Evolutionary conservation across 2,888 invertebrate genomes (phyloP).

Genomic region (Heliothis peltigera): DNA sequence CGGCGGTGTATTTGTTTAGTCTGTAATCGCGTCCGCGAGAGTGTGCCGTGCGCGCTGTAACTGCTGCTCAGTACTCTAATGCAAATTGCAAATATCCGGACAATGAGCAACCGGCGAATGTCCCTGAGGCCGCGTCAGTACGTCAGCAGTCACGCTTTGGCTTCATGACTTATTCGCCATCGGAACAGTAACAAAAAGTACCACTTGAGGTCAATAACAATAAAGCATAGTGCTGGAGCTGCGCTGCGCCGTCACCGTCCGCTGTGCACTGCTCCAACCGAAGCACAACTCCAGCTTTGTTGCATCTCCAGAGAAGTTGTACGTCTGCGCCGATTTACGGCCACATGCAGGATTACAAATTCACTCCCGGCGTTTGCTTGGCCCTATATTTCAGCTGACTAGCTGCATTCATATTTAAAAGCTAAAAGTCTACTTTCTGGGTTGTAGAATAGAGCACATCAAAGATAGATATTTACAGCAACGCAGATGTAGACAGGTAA

Average conservation of each 20-base stretch:
- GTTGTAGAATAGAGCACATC: background rate
- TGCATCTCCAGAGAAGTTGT: slow-evolving; percentile 10
- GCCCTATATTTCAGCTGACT: slow-evolving; percentile 15
- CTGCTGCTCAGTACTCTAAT: too few relatives aligned
- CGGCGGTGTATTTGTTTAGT: too few relatives aligned
- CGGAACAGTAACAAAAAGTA: too few relatives aligned
- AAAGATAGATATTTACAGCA: too few relatives aligned
- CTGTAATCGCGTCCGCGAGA: too few relatives aligned
- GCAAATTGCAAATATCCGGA: too few relatives aligned
- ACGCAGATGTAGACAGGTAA: too few relatives aligned
- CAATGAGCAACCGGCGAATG: too few relatives aligned
- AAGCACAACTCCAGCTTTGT: slow-evolving; percentile 16
- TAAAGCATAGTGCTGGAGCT: background rate
- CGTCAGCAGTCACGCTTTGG: too few relatives aligned
- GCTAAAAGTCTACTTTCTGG: background rate
- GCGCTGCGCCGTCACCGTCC: background rate
- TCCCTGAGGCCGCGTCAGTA: too few relatives aligned
- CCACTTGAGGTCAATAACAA: background rate
- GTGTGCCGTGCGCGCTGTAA: too few relatives aligned
- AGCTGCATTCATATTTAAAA: slow-evolving; percentile 1
- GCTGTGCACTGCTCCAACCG: background rate
- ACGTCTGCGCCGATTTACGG: slow-evolving; percentile 14
- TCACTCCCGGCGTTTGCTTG: slow-evolving; percentile 6
- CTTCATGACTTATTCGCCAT: too few relatives aligned
- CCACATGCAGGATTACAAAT: slow-evolving; percentile 15